phyloP scores from a whole-genome alignment of 2,113 vertebrate species.

The Otis tarda region DNA sequence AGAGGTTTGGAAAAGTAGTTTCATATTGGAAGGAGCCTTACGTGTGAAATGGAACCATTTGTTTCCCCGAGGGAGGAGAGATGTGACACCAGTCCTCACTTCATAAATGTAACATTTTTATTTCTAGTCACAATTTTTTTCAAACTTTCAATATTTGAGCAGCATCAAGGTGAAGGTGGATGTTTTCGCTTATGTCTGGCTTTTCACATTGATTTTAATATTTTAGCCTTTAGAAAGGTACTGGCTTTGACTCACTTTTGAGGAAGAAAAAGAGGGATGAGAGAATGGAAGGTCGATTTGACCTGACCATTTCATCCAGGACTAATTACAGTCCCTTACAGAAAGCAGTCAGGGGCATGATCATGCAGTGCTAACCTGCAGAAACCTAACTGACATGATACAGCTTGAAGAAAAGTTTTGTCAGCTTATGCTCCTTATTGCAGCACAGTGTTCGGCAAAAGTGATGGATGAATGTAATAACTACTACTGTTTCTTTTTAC shows the following conservation, averaged over 20 bases:
- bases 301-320: neutral
- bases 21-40: neutral
- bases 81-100: neutral
- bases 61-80: neutral
- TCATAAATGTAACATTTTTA: neutral
- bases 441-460: neutral
- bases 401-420: neutral
- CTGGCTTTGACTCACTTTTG: neutral
- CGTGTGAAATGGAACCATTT: neutral
- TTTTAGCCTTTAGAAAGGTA: neutral
- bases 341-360: neutral
- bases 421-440: neutral
- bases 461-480: neutral
- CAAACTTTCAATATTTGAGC: neutral
- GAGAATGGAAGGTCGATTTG: neutral
- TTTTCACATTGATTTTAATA: neutral
- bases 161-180: neutral
- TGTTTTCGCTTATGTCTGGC: neutral
- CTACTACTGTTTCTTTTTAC: neutral
- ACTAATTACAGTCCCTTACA: neutral
- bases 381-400: neutral
- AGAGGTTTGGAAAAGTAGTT: neutral
- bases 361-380: neutral
- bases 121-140: neutral
- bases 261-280: neutral